A percentile compares a stretch with the other conserved stretches of the same genome.
phyloP scores from a whole-genome alignment of 1,140 invertebrate genomes.

The Dreissena rostriformis region DNA sequence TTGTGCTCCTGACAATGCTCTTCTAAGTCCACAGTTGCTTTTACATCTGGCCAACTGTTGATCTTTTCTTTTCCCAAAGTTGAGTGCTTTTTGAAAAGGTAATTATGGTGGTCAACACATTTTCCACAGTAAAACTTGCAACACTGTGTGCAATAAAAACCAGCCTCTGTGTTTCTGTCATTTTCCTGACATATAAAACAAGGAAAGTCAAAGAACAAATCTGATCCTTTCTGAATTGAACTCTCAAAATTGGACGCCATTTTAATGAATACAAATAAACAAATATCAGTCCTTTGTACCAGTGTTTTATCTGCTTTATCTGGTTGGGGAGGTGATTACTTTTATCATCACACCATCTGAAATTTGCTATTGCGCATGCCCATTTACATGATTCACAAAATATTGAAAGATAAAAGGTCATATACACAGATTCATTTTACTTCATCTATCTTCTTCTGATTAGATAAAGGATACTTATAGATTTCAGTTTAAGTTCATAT shows the following conservation, averaged over 20 bases:
- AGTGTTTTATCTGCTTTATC: no score
- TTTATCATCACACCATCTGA: no score
- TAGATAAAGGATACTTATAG: no score
- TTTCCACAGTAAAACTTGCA: neutral
- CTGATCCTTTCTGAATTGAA: neutral
- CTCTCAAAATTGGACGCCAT: neutral
- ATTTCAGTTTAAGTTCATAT: no score
- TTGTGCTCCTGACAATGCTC: neutral
- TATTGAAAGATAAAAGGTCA: no score
- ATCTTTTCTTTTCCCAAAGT: neutral
- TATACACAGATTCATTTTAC: no score
- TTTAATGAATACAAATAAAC: no score
- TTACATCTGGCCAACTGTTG: neutral
- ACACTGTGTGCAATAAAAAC: neutral
- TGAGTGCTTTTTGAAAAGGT: neutral
- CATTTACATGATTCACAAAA: no score
- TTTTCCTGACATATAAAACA: constrained; percentile 1
- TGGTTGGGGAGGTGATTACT: no score
- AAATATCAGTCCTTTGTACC: no score
- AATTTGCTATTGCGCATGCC: no score
- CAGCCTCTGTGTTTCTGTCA: neutral
- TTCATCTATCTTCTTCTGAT: no score
- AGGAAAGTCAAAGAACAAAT: neutral
- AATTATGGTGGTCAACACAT: constrained; percentile 1
- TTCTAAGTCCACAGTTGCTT: neutral